Base-by-base conservation (phyloP, 2,113 vertebrate genomes). In the Triplophysa tibetana region DNA sequence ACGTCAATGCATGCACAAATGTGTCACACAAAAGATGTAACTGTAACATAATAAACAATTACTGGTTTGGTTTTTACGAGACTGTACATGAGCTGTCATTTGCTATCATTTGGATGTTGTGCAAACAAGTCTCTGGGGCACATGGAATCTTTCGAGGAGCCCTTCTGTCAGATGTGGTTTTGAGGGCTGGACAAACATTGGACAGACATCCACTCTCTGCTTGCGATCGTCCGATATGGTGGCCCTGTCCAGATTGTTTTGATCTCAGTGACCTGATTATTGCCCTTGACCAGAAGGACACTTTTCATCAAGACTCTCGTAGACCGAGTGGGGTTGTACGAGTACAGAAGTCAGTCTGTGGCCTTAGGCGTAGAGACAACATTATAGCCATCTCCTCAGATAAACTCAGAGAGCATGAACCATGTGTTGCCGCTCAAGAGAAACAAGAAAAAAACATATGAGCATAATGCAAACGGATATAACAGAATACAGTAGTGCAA, bases 341-440 rank as follows among this genome's bases (percentile, higher is more conserved):
- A 64, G 74, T 77, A 43, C 69, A 66, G 41, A 58, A 83, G 72
- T 75, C 73, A 75, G 68, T 50, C 77, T 19, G 45, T 61, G 65
- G 83, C 79, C 79, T 19, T 0, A 29, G 73, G 80, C 69, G 75
- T 75, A 50, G 23, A 63, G 78, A 87, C 83, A 62, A 82, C 70
- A 78, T 85, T 81, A 80, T 43, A n/a, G 58, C 52, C 26, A 87
- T 92, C 90, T 87, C 45, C 70, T 82, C 75, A 73, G 80, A 91
- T 92, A 86, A 89, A 86, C 81, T 91, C 89, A 89, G 60, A 75
- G 60, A 77, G 82, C 80, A 85, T 62, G 33, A 58, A 83, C 66
- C 78, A 82, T 85, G 75, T 87, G 79, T 60, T 81, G 62, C 75
- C 80, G 61, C 64, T 86, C 66, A 67, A 75, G 54, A 68, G 70